A percentile compares a stretch with the other conserved stretches of the same genome.
phyloP scores from a whole-genome alignment of 1,140 invertebrate genomes.

The Caenorhabditis remanei region DNA sequence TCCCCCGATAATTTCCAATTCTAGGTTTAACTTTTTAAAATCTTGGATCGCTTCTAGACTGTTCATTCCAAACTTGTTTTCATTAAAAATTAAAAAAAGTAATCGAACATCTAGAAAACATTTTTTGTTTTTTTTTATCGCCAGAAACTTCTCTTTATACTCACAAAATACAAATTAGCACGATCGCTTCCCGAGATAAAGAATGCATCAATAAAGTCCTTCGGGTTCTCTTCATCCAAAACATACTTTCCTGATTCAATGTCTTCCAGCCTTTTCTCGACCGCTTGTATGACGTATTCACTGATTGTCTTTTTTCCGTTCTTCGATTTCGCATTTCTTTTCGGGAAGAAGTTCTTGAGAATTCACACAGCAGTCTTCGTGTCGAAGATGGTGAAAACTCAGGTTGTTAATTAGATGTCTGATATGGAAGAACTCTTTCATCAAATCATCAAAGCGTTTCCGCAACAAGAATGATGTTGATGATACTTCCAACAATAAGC shows the following conservation, averaged over 20 bases:
- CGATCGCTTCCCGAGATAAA: conserved; percentile 1
- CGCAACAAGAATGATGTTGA: conserved; percentile 58
- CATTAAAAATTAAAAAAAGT: no score
- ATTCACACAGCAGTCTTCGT: conserved; percentile 6
- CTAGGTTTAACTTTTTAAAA: no score
- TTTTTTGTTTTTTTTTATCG: no score
- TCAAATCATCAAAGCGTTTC: conserved; percentile 57
- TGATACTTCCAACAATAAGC: conserved; percentile 59
- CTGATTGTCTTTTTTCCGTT: background rate
- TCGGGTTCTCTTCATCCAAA: background rate
- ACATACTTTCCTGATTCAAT: background rate
- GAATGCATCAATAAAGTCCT: conserved; percentile 6
- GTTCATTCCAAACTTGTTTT: no score
- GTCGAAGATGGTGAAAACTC: conserved; percentile 40
- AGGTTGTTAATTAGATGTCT: conserved; percentile 25
- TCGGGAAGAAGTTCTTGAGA: background rate
- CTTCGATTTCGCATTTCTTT: background rate
- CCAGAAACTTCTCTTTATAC: no score
- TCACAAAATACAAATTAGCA: no score
- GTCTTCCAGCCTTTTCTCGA: background rate
- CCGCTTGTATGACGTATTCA: no score
- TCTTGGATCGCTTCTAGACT: no score
- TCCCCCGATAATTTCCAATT: no score
- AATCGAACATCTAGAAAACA: no score
- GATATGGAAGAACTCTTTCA: conserved; percentile 52